These are phyloP conservation scores for Drosophila nikananu DNA, from an alignment of 1,140 invertebrate genomes.

Conservation along the genomic window DNA sequence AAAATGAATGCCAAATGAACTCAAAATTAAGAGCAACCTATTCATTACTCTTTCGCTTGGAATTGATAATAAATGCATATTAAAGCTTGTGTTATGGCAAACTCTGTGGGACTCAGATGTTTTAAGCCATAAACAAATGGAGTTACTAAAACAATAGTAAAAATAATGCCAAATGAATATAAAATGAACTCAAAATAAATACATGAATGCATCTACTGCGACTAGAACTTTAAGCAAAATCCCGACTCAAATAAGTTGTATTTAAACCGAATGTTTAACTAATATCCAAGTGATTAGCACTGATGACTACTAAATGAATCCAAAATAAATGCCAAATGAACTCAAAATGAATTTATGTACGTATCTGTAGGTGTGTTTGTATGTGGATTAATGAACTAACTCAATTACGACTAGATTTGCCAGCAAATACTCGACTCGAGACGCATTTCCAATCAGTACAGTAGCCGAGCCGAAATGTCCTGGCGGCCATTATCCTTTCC, in stretches of 20 bases:
- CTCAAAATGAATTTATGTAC: background rate
- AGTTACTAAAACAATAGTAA: background rate
- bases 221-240: background rate
- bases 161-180: background rate
- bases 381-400: conserved; percentile 35
- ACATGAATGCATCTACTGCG: background rate
- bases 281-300: background rate
- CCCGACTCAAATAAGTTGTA: too few species aligned
- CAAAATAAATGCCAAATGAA: conserved; percentile 4
- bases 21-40: background rate
- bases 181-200: conserved; percentile 1
- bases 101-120: too few species aligned
- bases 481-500: conserved; percentile 12
- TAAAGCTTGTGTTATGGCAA: background rate
- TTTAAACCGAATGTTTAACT: background rate
- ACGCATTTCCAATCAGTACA: conserved; percentile 42
- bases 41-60: background rate
- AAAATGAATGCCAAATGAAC: background rate
- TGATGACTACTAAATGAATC: conserved; percentile 12
- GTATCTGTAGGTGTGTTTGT: background rate
- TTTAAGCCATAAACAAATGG: background rate
- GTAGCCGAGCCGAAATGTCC: conserved; percentile 12
- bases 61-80: background rate
- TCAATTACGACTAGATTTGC: conserved; percentile 40
- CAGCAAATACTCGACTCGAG: conserved; percentile 31